Conservation (phyloP, 2,113 vertebrate genomes). For the Lophius piscatorius region DNA sequence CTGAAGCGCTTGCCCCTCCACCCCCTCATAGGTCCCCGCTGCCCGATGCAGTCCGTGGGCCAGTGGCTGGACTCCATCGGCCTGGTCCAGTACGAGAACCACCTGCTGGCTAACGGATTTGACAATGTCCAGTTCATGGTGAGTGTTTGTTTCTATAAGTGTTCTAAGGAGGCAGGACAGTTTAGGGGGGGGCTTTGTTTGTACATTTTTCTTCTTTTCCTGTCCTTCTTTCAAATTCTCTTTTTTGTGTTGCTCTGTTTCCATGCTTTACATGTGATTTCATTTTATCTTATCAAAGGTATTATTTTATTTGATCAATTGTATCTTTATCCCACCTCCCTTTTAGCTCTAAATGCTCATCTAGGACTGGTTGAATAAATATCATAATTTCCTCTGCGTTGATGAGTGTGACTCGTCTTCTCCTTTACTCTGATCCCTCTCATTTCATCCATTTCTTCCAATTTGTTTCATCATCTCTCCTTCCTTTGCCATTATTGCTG, state of each 20-base stretch:
- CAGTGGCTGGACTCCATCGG: slow-evolving; percentile 99
- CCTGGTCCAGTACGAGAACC: slow-evolving; percentile 98
- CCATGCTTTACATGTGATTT: not conserved
- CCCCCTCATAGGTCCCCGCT: slow-evolving; percentile 97
- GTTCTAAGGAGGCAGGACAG: not conserved
- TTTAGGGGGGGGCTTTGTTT: too few species aligned
- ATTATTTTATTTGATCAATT: not conserved
- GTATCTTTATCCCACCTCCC: slow-evolving; percentile 2
- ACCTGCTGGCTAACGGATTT: slow-evolving; percentile 98
- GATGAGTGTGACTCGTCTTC: slow-evolving; percentile 5
- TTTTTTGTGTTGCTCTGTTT: too few species aligned
- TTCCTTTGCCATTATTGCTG: slow-evolving; percentile 29
- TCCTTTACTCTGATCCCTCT: slow-evolving; percentile 8
- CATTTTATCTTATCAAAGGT: not conserved
- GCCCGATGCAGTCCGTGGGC: slow-evolving; percentile 95
- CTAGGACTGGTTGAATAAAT: slow-evolving; percentile 6
- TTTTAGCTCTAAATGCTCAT: slow-evolving; percentile 5
- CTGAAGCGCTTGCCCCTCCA: slow-evolving; percentile 98
- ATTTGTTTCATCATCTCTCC: slow-evolving; percentile 9
- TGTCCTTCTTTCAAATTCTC: too few species aligned
- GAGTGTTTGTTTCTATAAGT: slow-evolving; percentile 72
- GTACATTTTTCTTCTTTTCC: too few species aligned
- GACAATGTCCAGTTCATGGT: slow-evolving; percentile 99
- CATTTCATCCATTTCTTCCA: slow-evolving; percentile 23
- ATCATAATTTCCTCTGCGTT: slow-evolving; percentile 8